Evolutionary conservation across 2,888 invertebrate species (phyloP).

Genomic region (Lymantria monacha): DNA sequence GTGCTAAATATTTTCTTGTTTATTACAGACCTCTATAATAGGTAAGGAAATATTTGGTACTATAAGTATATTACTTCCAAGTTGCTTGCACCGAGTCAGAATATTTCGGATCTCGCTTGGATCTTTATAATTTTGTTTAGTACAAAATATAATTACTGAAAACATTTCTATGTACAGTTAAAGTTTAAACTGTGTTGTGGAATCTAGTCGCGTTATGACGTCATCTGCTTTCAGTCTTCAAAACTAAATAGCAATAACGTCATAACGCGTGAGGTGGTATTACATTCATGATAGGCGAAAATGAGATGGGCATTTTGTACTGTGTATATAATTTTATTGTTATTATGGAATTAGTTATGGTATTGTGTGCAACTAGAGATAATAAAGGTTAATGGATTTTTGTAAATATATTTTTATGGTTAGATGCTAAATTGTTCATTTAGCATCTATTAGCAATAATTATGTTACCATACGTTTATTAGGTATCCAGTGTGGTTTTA

Average conservation of each 20-base stretch:
- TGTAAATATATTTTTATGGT: slow-evolving; percentile 73
- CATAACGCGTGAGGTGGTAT: background rate
- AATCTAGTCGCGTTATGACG: slow-evolving; percentile 38
- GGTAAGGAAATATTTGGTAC: background rate
- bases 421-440: slow-evolving; percentile 46
- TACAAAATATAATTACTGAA: slow-evolving; percentile 56
- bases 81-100: slow-evolving; percentile 59
- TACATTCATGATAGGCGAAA: slow-evolving; percentile 33
- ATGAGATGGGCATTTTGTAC: slow-evolving; percentile 56
- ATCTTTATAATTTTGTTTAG: slow-evolving; percentile 65
- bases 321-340: slow-evolving; percentile 53
- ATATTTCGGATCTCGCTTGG: slow-evolving; percentile 45
- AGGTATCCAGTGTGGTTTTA: slow-evolving; percentile 46
- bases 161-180: slow-evolving; percentile 50
- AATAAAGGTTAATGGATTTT: slow-evolving; percentile 57
- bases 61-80: slow-evolving; percentile 28
- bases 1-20: background rate
- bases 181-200: slow-evolving; percentile 28
- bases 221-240: background rate
- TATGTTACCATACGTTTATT: slow-evolving; percentile 59
- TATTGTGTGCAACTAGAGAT: slow-evolving; percentile 46
- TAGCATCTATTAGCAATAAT: too few relatives aligned
- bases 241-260: background rate
- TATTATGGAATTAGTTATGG: slow-evolving; percentile 43
- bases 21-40: background rate